Evolutionary conservation across 2,113 vertebrate species (phyloP).

Genomic region (Megatriorchis doriae): DNA sequence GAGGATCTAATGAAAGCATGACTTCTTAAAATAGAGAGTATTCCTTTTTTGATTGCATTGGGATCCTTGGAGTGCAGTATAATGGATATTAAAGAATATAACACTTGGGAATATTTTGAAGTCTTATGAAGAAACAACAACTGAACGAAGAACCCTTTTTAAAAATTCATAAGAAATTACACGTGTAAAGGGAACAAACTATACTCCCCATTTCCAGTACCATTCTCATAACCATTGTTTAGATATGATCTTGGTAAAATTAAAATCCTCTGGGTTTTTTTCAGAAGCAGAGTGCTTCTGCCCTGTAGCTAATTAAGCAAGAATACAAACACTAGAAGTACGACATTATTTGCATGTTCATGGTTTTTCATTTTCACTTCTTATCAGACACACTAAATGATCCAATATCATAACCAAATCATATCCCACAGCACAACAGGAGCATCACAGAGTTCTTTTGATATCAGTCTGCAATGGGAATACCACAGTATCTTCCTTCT

Average conservation of each 20-base stretch:
- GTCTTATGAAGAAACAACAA: neutral
- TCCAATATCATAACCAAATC: neutral
- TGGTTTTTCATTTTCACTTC: neutral
- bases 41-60: neutral
- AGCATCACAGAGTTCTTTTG: neutral
- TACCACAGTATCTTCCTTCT: neutral
- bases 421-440: neutral
- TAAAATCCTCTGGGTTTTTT: neutral
- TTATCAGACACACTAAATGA: neutral
- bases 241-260: neutral
- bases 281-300: neutral
- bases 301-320: neutral
- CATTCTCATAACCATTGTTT: neutral
- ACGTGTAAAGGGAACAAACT: neutral
- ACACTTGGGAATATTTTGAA: neutral
- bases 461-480: neutral
- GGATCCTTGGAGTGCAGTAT: neutral
- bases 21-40: neutral
- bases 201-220: neutral
- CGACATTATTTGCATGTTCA: neutral
- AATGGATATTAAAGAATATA: neutral
- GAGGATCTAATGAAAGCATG: neutral
- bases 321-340: neutral
- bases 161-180: neutral
- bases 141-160: neutral